Conservation (phyloP, 1,140 invertebrate genomes). For the Platyura marginata region DNA sequence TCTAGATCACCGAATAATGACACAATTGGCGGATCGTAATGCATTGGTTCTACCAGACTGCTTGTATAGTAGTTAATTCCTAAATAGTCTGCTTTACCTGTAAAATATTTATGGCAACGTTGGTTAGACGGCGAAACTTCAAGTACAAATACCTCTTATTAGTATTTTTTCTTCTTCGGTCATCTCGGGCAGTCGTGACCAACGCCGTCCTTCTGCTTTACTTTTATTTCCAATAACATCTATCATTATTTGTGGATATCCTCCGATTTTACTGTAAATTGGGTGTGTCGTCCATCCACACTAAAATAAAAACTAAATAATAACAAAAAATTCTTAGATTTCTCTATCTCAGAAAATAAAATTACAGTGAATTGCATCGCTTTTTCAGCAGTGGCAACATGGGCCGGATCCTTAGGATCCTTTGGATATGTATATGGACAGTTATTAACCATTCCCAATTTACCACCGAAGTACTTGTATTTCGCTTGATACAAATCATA, state of each 20-base stretch:
- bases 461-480: constrained; percentile 22
- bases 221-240: constrained; percentile 29
- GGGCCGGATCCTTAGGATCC: background rate
- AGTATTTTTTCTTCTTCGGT: no score
- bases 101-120: no score
- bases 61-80: constrained; percentile 40
- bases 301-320: no score
- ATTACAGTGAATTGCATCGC: background rate
- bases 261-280: constrained; percentile 34
- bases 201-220: constrained; percentile 23
- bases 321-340: no score
- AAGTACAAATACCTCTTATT: no score
- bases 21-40: no score
- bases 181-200: constrained; percentile 27
- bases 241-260: constrained; percentile 37
- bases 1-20: constrained; percentile 23
- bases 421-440: background rate
- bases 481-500: constrained; percentile 25
- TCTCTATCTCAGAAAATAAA: no score
- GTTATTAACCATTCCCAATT: constrained; percentile 31
- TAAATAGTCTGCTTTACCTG: no score
- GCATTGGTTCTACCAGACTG: constrained; percentile 15
- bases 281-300: no score
- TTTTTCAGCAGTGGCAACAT: background rate
- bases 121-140: no score